These are phyloP conservation scores for Protodeltote pygarga DNA, from an alignment of 2,888 invertebrate species.

Conservation along the genomic window DNA sequence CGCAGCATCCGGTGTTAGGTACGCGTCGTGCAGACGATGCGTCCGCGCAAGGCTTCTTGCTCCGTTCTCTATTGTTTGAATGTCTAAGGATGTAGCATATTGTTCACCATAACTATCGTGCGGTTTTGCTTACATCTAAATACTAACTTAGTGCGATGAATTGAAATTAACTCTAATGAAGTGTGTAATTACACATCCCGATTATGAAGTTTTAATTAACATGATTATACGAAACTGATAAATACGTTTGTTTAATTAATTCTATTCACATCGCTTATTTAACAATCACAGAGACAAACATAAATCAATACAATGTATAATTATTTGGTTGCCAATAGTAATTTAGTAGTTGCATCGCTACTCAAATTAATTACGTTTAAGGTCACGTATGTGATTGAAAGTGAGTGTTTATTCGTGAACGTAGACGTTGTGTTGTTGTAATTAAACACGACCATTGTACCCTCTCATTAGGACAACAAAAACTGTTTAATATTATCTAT, in stretches of 20 bases:
- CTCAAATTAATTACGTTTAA: conserved; percentile 28
- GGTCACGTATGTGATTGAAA: conserved; percentile 29
- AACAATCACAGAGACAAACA: conserved; percentile 4
- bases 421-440: conserved; percentile 31
- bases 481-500: conserved; percentile 69
- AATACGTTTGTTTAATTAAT: too few relatives aligned
- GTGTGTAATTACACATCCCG: not conserved
- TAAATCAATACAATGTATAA: conserved; percentile 26
- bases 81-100: conserved; percentile 50
- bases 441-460: conserved; percentile 57
- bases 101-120: conserved; percentile 17
- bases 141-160: not conserved
- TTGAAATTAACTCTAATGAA: conserved; percentile 5
- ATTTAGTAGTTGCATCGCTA: conserved; percentile 23
- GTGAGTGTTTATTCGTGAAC: conserved; percentile 35
- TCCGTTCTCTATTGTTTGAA: conserved; percentile 56
- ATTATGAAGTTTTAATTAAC: not conserved
- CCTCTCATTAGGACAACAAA: conserved; percentile 55
- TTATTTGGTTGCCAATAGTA: conserved; percentile 16
- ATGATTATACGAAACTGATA: not conserved
- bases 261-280: not conserved
- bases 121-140: not conserved
- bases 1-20: conserved; percentile 56
- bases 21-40: conserved; percentile 45
- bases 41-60: conserved; percentile 54